Conservation (phyloP, 2,888 invertebrate genomes). For the Temnothorax ravouxi region DNA sequence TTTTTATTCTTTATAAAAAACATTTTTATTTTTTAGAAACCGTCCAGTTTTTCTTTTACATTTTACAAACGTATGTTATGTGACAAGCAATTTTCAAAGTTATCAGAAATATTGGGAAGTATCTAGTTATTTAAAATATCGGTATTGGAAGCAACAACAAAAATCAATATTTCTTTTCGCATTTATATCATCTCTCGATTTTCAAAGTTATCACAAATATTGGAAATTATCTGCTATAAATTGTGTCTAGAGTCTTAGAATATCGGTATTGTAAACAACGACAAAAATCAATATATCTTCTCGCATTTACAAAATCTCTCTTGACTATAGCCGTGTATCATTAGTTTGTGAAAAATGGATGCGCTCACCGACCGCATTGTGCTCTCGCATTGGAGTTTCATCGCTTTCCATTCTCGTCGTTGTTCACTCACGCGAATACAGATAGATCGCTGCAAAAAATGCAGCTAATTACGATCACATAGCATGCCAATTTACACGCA, state of each 20-base stretch:
- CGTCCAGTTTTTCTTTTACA: neutral
- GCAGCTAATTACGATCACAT: conserved; percentile 42
- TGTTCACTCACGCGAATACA: conserved; percentile 26
- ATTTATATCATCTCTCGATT: conserved; percentile 22
- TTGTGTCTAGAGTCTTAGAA: neutral
- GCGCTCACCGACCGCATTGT: conserved; percentile 4
- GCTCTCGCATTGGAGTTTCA: conserved; percentile 11
- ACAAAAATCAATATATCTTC: conserved; percentile 17
- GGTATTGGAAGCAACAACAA: neutral
- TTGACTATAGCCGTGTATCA: conserved; percentile 22
- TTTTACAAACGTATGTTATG: neutral
- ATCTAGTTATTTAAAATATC: neutral
- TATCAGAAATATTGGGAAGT: conserved; percentile 14
- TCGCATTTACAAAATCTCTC: conserved; percentile 20
- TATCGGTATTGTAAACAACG: neutral
- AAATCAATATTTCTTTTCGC: conserved; percentile 21
- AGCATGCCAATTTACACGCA: conserved; percentile 38
- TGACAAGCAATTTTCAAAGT: conserved; percentile 1
- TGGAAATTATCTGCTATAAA: neutral
- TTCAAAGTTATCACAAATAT: conserved; percentile 28
- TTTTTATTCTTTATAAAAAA: neutral
- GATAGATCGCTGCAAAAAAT: conserved; percentile 15
- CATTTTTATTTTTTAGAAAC: neutral
- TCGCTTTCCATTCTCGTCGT: conserved; percentile 23
- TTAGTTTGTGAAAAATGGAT: conserved; percentile 36